Conservation (phyloP, 92 coral and sea anemone genomes). For the Porites evermanni region DNA sequence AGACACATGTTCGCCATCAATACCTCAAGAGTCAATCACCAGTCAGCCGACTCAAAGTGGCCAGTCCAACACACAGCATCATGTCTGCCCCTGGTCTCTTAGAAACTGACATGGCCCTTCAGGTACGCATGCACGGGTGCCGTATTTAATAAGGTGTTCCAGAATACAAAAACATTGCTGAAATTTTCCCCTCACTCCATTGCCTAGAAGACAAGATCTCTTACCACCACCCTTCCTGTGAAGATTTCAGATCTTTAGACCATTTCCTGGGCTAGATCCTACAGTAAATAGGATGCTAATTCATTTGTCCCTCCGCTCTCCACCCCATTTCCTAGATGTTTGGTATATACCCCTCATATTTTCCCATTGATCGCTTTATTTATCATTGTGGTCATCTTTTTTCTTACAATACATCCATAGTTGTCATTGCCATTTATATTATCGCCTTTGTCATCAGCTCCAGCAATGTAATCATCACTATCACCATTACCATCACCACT, state of each 20-base stretch:
- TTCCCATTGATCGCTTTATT: too few species aligned
- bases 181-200: too few species aligned
- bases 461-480: too few species aligned
- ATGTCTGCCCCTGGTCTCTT: slow-evolving; percentile 72
- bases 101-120: slow-evolving; percentile 27
- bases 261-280: neutral
- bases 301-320: neutral
- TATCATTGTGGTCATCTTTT: too few species aligned
- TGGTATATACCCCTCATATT: neutral
- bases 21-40: slow-evolving; percentile 59
- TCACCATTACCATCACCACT: too few species aligned
- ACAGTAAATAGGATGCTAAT: neutral
- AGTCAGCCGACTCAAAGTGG: slow-evolving; percentile 44
- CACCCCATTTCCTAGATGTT: neutral
- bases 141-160: neutral
- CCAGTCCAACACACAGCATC: slow-evolving; percentile 68
- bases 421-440: too few species aligned
- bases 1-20: slow-evolving; percentile 72
- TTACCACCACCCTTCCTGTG: too few species aligned
- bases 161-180: too few species aligned
- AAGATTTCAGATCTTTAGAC: too few species aligned
- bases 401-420: too few species aligned
- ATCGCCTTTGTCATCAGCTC: too few species aligned
- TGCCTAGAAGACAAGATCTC: too few species aligned
- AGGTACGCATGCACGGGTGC: slow-evolving; percentile 12